Conservation (phyloP, 2,797 vertebrate genomes). For the Phrynocephalus vlangalii region DNA sequence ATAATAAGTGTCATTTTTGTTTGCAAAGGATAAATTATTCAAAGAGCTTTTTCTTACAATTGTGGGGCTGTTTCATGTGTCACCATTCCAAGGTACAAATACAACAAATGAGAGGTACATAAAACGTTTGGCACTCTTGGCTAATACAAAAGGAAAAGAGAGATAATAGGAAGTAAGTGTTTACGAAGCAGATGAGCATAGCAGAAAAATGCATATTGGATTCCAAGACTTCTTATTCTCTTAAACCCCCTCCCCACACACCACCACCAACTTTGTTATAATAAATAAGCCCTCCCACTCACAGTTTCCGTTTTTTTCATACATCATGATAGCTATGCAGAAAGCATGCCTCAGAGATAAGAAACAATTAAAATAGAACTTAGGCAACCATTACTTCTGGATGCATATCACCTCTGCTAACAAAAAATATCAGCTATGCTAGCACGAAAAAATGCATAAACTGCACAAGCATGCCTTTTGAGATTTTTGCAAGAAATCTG, state of each 20-base stretch:
- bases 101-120: conserved; percentile 54
- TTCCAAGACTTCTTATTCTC: not conserved
- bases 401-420: conserved; percentile 15
- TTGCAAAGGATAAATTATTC: conserved; percentile 78
- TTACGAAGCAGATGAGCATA: conserved; percentile 56
- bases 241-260: not conserved
- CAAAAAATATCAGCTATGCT: not conserved
- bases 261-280: not conserved
- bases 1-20: conserved; percentile 67
- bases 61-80: conserved; percentile 54
- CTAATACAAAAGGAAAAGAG: conserved; percentile 48
- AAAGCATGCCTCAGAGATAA: not conserved
- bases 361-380: not conserved
- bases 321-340: not conserved
- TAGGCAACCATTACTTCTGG: conserved; percentile 32
- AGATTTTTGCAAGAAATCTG: not conserved
- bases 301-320: not conserved
- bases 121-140: conserved; percentile 49
- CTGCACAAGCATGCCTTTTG: conserved; percentile 40
- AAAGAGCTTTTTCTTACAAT: conserved; percentile 61
- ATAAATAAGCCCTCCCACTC: not conserved
- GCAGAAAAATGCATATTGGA: conserved; percentile 1
- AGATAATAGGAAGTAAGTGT: conserved; percentile 51
- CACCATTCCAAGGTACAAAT: conserved; percentile 57
- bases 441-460: conserved; percentile 22